Evolutionary conservation across 2,113 vertebrate species (phyloP).

Genomic region (Zootoca vivipara): DNA sequence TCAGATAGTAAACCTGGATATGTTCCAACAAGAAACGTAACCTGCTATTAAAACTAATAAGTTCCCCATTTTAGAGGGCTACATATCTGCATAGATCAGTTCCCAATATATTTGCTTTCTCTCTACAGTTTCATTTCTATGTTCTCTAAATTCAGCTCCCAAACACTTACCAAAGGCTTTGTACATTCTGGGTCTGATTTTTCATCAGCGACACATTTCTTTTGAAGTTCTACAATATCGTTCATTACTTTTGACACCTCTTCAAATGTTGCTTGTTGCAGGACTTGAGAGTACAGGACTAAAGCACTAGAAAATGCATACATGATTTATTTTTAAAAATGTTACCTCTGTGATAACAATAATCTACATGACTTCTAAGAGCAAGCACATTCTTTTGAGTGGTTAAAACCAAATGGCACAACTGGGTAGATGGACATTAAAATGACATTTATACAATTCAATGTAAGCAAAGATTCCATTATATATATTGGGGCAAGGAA

Average conservation of each 20-base stretch:
- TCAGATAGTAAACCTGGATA: too few relatives aligned
- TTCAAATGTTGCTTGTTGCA: neutral
- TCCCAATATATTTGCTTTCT: too few relatives aligned
- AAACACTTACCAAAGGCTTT: conserved; percentile 10
- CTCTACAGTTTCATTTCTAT: too few relatives aligned
- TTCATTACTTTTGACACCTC: neutral
- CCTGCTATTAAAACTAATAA: too few relatives aligned
- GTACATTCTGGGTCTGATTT: neutral
- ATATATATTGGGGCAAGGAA: too few relatives aligned
- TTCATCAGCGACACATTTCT: neutral
- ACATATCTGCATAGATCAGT: too few relatives aligned
- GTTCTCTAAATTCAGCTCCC: neutral
- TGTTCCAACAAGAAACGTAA: too few relatives aligned
- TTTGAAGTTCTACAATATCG: neutral
- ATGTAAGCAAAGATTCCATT: too few relatives aligned
- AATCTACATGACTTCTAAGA: neutral
- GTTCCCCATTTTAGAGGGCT: too few relatives aligned
- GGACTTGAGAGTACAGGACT: neutral
- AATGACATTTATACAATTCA: too few relatives aligned
- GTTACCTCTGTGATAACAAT: neutral
- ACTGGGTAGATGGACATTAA: too few relatives aligned
- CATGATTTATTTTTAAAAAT: neutral
- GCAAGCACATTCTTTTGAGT: neutral
- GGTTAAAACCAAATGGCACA: neutral
- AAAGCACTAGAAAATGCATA: neutral